Evolutionary conservation across 2,888 invertebrate species (phyloP), one percentile per base, ranked within the genome.

Genomic region (Diabrotica balteata): DNA sequence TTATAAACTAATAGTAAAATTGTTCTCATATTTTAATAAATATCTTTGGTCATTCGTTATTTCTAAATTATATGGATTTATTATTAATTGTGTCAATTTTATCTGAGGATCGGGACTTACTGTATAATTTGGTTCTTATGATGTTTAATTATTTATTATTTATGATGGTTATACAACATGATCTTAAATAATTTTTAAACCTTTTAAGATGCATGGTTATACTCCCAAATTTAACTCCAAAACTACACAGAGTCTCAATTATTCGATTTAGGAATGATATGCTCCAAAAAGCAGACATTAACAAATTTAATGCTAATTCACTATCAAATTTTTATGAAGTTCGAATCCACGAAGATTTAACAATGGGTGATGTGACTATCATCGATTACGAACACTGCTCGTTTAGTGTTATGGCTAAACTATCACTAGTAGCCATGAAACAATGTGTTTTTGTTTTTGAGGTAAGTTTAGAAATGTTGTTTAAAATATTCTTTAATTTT

Each of bases 261-360:
- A 9, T 61, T 7, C 47, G 51, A 42, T 8, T 60, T 32, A 32
- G 17, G 44, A 11, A 4, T n/a, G 49, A 32, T 17, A 46, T n/a
- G n/a, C 22, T 32, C 8, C 67, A 10, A 57, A 64, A n/a, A 64
- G 67, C 17, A 32, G 60, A 64, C 46, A n/a, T 11, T 10, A 10
- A 42, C 8, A 45, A 50, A 47, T 61, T 54, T 45, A 10, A 53
- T 11, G 63, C 67, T 7, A 57, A 64, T n/a, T 17, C 42, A 22
- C 44, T 64, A 32, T 32, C 32, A 5, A 67, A 63, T 17, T 10
- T 70, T n/a, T 60, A 45, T 50, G 70, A 70, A 58, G 43, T 70
- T 6, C 64, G 67, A 53, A 47, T 70, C 45, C 32, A 57, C 5
- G 70, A 70, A 44, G 70, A 70, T 44, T 51, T 64, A 7, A 53